These are phyloP conservation scores for Hormiphora californensis DNA, from an alignment of 37 sponge, comb jelly and placozoan genomes.

Conservation along the genomic window DNA sequence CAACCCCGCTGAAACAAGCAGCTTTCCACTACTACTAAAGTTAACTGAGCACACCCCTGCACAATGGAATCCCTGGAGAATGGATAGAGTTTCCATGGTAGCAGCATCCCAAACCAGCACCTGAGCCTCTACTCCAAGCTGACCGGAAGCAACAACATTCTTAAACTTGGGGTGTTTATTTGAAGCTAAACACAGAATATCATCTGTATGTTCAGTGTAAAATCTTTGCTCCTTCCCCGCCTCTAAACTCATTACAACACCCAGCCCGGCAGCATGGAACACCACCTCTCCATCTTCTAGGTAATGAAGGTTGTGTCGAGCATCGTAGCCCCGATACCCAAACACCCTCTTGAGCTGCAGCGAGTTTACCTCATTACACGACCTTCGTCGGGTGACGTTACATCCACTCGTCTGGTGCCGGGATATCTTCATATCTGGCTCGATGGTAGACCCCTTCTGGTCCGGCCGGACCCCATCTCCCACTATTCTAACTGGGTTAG, in stretches of 20 bases:
- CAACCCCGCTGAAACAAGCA: conserved; percentile 85
- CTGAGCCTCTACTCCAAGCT: conserved; percentile 78
- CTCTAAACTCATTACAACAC: conserved; percentile 70
- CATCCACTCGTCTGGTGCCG: conserved; percentile 20
- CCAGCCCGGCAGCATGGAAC: conserved; percentile 89
- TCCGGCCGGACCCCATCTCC: conserved; percentile 50
- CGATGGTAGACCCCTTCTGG: neutral
- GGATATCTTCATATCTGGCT: neutral
- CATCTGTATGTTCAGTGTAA: conserved; percentile 96
- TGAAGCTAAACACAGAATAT: conserved; percentile 76
- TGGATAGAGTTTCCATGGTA: conserved; percentile 83
- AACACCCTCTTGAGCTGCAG: conserved; percentile 76
- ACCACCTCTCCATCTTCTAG: conserved; percentile 61
- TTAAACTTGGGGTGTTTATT: conserved; percentile 57
- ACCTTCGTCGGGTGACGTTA: neutral
- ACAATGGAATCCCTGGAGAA: conserved; percentile 80
- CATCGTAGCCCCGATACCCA: conserved; percentile 95
- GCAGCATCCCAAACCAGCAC: conserved; percentile 84
- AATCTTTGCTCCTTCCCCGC: conserved; percentile 76
- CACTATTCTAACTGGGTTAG: conserved; percentile 66
- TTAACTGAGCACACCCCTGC: conserved; percentile 83
- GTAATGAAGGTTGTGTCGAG: conserved; percentile 80
- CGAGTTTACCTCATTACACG: conserved; percentile 13
- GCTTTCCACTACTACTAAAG: conserved; percentile 85
- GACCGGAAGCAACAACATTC: conserved; percentile 62